Evolutionary conservation across 2,888 invertebrate species (phyloP).

Genomic region (Acrobasis consociella): DNA sequence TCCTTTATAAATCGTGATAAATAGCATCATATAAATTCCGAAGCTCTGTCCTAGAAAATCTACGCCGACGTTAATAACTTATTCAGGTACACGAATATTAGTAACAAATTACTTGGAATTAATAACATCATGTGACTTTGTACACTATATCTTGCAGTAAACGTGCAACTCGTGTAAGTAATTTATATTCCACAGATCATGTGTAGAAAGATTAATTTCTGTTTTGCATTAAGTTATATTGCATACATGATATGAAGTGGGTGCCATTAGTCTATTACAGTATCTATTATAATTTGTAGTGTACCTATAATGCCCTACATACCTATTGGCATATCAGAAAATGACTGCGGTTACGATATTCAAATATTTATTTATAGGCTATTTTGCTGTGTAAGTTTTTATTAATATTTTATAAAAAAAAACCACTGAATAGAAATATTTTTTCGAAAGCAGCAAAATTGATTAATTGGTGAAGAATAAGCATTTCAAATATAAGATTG

Average conservation of each 20-base stretch:
- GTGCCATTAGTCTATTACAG: background rate
- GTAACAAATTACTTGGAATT: background rate
- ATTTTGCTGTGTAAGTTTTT: too few species aligned
- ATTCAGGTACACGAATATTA: background rate
- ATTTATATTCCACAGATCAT: conserved; percentile 28
- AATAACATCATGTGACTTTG: conserved; percentile 15
- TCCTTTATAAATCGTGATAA: too few species aligned
- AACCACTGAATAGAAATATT: too few species aligned
- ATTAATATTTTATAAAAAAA: too few species aligned
- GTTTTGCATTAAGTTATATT: conserved; percentile 6
- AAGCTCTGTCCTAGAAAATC: background rate
- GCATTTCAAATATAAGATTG: too few species aligned
- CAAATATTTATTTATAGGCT: too few species aligned
- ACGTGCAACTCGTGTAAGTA: conserved; percentile 17
- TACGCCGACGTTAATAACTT: background rate
- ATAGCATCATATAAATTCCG: too few species aligned
- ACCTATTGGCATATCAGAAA: too few species aligned
- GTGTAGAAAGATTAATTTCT: conserved; percentile 20
- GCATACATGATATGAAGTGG: background rate
- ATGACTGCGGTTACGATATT: too few species aligned
- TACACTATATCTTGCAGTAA: conserved; percentile 33
- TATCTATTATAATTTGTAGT: background rate
- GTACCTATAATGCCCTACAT: too few species aligned
- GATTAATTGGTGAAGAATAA: too few species aligned
- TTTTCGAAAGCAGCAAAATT: too few species aligned